These are phyloP conservation scores for Chelonoidis abingdonii DNA, from an alignment of 2,113 vertebrate species.

Conservation along the genomic window DNA sequence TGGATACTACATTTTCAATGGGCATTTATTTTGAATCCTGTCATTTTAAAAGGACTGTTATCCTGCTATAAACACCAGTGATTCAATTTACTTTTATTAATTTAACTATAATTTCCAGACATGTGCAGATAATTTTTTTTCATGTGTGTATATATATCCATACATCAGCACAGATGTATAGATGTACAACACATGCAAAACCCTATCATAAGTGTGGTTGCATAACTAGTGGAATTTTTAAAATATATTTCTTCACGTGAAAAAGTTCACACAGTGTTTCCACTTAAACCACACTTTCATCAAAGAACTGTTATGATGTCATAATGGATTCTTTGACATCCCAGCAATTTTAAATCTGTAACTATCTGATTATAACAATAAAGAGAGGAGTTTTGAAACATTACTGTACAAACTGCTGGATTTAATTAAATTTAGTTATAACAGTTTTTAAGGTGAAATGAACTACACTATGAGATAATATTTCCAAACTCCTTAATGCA, in stretches of 20 bases:
- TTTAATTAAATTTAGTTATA: conserved; percentile 74
- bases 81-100: conserved; percentile 81
- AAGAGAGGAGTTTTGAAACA: conserved; percentile 71
- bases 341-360: conserved; percentile 73
- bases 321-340: conserved; percentile 69
- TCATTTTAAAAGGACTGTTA: conserved; percentile 81
- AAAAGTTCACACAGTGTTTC: conserved; percentile 78
- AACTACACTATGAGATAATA: conserved; percentile 69
- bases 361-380: conserved; percentile 60
- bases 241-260: conserved; percentile 74
- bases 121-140: conserved; percentile 62
- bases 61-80: conserved; percentile 79
- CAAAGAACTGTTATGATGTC: conserved; percentile 61
- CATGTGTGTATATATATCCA: conserved; percentile 71
- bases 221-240: conserved; percentile 73
- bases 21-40: conserved; percentile 85
- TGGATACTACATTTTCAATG: conserved; percentile 77
- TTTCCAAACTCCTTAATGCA: conserved; percentile 77
- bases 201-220: conserved; percentile 2
- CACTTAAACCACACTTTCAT: conserved; percentile 59
- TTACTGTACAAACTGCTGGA: conserved; percentile 69
- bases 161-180: conserved; percentile 47
- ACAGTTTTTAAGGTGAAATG: conserved; percentile 72
- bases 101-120: conserved; percentile 79
- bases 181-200: conserved; percentile 6